phyloP scores from a whole-genome alignment of 1,140 invertebrate genomes.

The Spodoptera litura region DNA sequence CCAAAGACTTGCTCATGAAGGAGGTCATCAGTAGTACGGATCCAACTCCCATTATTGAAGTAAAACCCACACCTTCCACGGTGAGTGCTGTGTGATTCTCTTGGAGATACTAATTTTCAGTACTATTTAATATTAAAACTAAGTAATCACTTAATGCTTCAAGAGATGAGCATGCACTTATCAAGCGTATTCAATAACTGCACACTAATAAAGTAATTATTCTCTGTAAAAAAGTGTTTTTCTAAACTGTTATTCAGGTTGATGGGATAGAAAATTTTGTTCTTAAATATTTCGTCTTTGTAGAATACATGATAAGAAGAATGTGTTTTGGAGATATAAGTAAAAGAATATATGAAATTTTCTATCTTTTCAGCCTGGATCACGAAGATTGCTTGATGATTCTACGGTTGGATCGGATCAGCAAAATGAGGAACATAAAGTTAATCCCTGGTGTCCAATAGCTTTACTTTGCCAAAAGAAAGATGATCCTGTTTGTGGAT shows the following conservation, averaged over 20 bases:
- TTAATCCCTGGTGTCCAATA: slow-evolving; percentile 67
- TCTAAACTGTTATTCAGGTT: not conserved
- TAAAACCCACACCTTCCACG: slow-evolving; percentile 20
- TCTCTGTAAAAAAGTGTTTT: not conserved
- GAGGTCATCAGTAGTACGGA: slow-evolving; percentile 55
- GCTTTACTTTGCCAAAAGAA: slow-evolving; percentile 64
- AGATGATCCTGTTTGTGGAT: slow-evolving; percentile 65
- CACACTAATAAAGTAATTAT: not conserved
- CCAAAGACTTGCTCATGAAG: slow-evolving; percentile 62
- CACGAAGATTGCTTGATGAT: slow-evolving; percentile 54
- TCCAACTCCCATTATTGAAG: slow-evolving; percentile 61
- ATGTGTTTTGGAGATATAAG: not conserved
- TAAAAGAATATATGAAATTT: slow-evolving; percentile 29
- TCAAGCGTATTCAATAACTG: not conserved
- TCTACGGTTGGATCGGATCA: slow-evolving; percentile 37
- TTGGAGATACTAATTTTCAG: slow-evolving; percentile 28
- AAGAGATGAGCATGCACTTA: slow-evolving; percentile 50
- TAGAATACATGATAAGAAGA: not conserved
- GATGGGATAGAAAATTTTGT: slow-evolving; percentile 42
- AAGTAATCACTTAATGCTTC: slow-evolving; percentile 11
- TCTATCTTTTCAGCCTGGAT: slow-evolving; percentile 61
- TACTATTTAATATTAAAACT: not conserved
- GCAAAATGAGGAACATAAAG: slow-evolving; percentile 43
- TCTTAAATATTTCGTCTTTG: not conserved
- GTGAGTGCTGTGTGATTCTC: slow-evolving; percentile 54